Percentiles rank a stretch among this genome's conserved stretches.
These are phyloP conservation scores for Drosophila azteca DNA, from an alignment of 1,140 invertebrate genomes.

Conservation along the genomic window DNA sequence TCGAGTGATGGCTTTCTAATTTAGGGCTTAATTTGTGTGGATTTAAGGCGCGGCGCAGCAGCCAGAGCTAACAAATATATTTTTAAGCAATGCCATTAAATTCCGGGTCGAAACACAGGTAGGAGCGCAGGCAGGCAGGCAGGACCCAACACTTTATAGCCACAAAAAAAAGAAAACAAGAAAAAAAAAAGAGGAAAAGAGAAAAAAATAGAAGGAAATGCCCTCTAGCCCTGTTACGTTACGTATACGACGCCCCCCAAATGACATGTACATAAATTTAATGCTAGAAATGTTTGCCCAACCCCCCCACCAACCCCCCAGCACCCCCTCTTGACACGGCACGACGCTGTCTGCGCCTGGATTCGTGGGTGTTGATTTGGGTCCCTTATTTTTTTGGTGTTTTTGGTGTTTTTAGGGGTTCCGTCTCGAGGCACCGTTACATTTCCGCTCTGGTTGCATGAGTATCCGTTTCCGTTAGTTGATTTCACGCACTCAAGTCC, in stretches of 20 bases:
- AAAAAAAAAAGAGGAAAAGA: background rate
- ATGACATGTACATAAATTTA: constrained; percentile 73
- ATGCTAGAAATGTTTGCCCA: constrained; percentile 56
- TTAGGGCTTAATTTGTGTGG: constrained; percentile 76
- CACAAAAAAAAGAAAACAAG: background rate
- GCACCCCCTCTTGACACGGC: constrained; percentile 28
- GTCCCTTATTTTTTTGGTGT: constrained; percentile 33
- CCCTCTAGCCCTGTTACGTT: constrained; percentile 44
- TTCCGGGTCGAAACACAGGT: constrained; percentile 43
- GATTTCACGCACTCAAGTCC: constrained; percentile 65
- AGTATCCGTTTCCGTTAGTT: constrained; percentile 76
- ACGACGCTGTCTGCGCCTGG: constrained; percentile 32
- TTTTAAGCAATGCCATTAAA: constrained; percentile 59
- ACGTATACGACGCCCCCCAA: constrained; percentile 59
- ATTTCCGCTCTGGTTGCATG: constrained; percentile 73
- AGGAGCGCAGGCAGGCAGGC: constrained; percentile 1
- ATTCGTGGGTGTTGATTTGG: constrained; percentile 36
- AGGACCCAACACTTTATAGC: constrained; percentile 65
- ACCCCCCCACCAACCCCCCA: too few species aligned
- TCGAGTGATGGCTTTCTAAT: constrained; percentile 75
- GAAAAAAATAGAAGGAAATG: constrained; percentile 26
- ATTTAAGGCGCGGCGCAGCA: constrained; percentile 45
- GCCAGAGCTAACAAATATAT: constrained; percentile 25
- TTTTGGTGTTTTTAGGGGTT: background rate
- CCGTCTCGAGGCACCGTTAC: constrained; percentile 41